Evolutionary conservation across 1,140 invertebrate genomes (phyloP), one percentile per base, ranked within the genome.

Genomic region (Aphelinus certus): DNA sequence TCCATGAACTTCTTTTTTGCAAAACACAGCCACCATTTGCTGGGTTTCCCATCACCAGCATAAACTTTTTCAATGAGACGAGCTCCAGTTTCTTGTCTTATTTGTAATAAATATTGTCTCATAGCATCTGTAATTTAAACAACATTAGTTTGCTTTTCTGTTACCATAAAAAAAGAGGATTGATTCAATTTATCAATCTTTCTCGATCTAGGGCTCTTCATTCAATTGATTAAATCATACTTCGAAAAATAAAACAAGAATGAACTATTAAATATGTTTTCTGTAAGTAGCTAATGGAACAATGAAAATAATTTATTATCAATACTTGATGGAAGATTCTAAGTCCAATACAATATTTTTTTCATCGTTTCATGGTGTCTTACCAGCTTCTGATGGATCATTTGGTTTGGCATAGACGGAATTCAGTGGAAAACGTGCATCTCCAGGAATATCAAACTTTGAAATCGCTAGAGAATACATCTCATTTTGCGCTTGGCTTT

Each of bases 21-120:
- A 90, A 99, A 99, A 84, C 98, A 99, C 48, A 99, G 89, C 98
- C 98, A 99, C 98, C 98, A 99, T 89, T 99, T 99, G 82, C 95
- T 97, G 9, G 98, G 97, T 83, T 97, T 97, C 1, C 96, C 96
- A 88, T 96, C 95, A 76, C 96, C 93, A 43, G 92, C 83, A 69
- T 87, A 86, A 77, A 91, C 90, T 89, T 95, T 96, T 72, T 99
- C 97, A 85, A 95, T 92, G 10, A 99, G 91, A 76, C 98, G 91
- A 49, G 91, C 85, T 9, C 98, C 97, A 57, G 96, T 96, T 89
- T 99, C 98, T 87, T 99, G 97, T 76, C 98, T 89, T 47, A 99
- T 83, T 89, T 99, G 98, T 78, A 95, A 93, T 26, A 99, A 88
- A 88, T 99, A 99, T 75, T 95, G 93, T 75, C 96, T 90, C 94